phyloP scores from a whole-genome alignment of 2,888 invertebrate genomes.

The Gasteruption jaculator region DNA sequence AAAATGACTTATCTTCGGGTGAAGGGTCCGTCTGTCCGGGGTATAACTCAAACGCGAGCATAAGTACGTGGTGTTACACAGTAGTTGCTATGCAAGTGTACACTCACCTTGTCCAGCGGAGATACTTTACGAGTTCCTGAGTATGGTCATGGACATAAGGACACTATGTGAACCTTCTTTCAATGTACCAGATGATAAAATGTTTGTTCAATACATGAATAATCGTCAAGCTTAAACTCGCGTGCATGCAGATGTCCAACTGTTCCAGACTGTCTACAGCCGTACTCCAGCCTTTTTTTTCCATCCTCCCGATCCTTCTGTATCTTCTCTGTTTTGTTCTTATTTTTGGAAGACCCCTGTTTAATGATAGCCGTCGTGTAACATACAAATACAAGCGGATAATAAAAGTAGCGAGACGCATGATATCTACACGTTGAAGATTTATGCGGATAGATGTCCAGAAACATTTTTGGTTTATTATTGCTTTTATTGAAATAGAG shows the following conservation, averaged over 20 bases:
- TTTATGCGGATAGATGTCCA: not conserved
- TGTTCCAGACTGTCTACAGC: no score
- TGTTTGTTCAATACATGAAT: slow-evolving; percentile 31
- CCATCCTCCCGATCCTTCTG: no score
- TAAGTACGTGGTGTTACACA: no score
- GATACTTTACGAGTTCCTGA: slow-evolving; percentile 32
- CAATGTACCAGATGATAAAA: no score
- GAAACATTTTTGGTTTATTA: slow-evolving; percentile 11
- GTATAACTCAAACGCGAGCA: no score
- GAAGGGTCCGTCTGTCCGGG: no score
- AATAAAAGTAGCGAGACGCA: slow-evolving; percentile 11
- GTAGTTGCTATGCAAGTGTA: slow-evolving; percentile 17
- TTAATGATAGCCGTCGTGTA: no score
- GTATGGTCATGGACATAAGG: slow-evolving; percentile 33
- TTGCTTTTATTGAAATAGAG: slow-evolving; percentile 2
- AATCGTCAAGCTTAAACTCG: slow-evolving; percentile 17
- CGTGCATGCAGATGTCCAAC: no score
- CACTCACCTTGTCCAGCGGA: slow-evolving; percentile 26
- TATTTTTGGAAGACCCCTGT: no score
- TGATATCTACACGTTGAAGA: not conserved
- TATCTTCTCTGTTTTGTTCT: no score
- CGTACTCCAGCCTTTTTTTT: no score
- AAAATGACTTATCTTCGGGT: no score
- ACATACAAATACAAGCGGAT: slow-evolving; percentile 4
- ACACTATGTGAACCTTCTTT: slow-evolving; percentile 18